Base-by-base conservation (phyloP, 2,113 vertebrate genomes). In the Martes martes region DNA sequence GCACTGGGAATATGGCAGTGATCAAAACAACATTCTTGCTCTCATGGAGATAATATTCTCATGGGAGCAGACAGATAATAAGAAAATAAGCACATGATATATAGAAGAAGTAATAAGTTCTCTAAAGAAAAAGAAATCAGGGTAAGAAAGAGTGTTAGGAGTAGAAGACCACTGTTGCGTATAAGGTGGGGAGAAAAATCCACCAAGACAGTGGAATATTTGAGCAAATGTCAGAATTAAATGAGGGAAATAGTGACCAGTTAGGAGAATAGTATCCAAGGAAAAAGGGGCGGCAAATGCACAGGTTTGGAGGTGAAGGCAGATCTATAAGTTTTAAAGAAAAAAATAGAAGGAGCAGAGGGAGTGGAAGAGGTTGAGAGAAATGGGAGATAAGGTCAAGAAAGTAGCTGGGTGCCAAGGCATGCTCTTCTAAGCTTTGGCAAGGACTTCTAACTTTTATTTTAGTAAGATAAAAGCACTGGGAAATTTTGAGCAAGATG, bases 11-110 rank as follows among this genome's bases (percentile, higher is more conserved):
- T 91, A 55, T 3, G 92, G 21, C 28, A 90, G 57, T 69, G 71
- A 97, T 94, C 61, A 90, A 95, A 96, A 81, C 65, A 92, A 52
- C 11, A 82, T n/a, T 67, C 65, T 89, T 31, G 9, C 14, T 94
- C 55, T 91, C 83, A 65, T 36, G 36, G 36, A 94, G 36, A 88
- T 78, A 93, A 85, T 65, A 94, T 85, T 95, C 63, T 90, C 81
- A 16, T 81, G 67, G 63, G 33, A 90, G 31, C 59, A 85, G 76
- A 59, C 6, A 89, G 6, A 93, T 31, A 85, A 82, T 91, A 93
- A 80, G 61, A 23, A 91, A 94, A 73, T 63, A 95, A 94, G 42
- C 36, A 73, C 26, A 47, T 83, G 76, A 79, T 76, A 73, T 47
- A 86, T 55, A 63, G 61, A 31, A 93, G 28, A 87, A 8, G 4